Evolutionary conservation across 1,140 invertebrate species (phyloP), one percentile per base, ranked within the genome.

Genomic region (Drepana arcuata): DNA sequence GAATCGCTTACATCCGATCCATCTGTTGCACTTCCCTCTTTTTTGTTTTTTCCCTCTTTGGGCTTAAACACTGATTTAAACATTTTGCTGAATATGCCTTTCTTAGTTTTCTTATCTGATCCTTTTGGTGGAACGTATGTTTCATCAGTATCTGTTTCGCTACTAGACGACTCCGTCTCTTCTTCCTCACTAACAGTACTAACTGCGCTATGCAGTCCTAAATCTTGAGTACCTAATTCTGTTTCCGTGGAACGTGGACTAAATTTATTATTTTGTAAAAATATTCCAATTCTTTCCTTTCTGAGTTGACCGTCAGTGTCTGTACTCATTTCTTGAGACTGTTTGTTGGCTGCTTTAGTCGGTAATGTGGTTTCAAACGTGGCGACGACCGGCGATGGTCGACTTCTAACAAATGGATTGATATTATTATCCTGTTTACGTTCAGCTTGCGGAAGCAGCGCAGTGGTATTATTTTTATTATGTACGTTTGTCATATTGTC

Each of bases 11-110:
- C 30, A 21, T 50, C 48, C 11, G 41, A 41, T 26, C 50, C 43
- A n/a, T 43, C 43, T 6, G n/a, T n/a, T n/a, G 43, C 36, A n/a
- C 26, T 35, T 24, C 30, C 35, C 34, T 36, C 3, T 36, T 46
- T 50, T 14, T 40, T 45, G 24, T 47, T 40, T 11, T 42, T 49
- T 13, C 46, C 27, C 13, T 48, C 47, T 11, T 66, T 63, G 6
- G 55, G 15, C 26, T 66, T 71, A 1, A 44, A 49, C 1, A 69
- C 55, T 4, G 66, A 59, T 16, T 58, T 45, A 4, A 73, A 42
- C 48, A 79, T 64, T 39, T 63, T 69, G 33, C 45, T 37, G 7
- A 77, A 48, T 12, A 80, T 24, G 11, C 61, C 41, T 23, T 44
- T 44, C 23, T 63, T 71, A 27, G 44, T 41, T 12, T 38, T 56